Conservation (phyloP, 2,888 invertebrate species). For the Xanthorhoe designata region DNA sequence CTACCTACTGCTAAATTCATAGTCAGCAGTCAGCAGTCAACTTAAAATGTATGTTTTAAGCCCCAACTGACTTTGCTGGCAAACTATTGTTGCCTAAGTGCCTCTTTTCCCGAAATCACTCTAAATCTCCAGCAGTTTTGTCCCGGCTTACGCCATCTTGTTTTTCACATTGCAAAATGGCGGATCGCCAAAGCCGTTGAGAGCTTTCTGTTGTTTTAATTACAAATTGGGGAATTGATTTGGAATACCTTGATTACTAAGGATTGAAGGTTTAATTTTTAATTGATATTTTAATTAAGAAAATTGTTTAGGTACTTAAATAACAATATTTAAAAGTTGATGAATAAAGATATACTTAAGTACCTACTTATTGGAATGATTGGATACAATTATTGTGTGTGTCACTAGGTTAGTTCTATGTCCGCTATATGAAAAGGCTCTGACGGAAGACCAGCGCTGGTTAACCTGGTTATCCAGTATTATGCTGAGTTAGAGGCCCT, state of each 20-base stretch:
- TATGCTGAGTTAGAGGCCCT: too few species aligned
- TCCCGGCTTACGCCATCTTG: conserved; percentile 45
- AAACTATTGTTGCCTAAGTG: conserved; percentile 32
- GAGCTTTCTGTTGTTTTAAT: conserved; percentile 35
- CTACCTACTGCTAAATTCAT: too few species aligned
- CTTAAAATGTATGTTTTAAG: background rate
- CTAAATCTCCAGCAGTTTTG: conserved; percentile 35
- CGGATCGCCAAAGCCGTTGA: conserved; percentile 36
- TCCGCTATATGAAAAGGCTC: too few species aligned
- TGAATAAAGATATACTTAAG: too few species aligned
- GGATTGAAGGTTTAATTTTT: background rate
- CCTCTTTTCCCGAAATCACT: conserved; percentile 40
- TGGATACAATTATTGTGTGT: too few species aligned
- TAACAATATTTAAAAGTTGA: too few species aligned
- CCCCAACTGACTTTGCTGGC: conserved; percentile 1
- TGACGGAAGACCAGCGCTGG: too few species aligned
- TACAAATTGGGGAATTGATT: conserved; percentile 2
- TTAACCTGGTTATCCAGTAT: too few species aligned
- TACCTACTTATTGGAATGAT: too few species aligned
- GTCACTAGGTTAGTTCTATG: too few species aligned
- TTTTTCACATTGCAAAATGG: conserved; percentile 45
- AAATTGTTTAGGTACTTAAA: background rate
- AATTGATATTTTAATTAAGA: background rate
- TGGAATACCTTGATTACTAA: background rate
- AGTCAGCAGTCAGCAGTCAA: background rate